Evolutionary conservation across 2,888 invertebrate genomes (phyloP).

Genomic region (Sminthurinus aureus): DNA sequence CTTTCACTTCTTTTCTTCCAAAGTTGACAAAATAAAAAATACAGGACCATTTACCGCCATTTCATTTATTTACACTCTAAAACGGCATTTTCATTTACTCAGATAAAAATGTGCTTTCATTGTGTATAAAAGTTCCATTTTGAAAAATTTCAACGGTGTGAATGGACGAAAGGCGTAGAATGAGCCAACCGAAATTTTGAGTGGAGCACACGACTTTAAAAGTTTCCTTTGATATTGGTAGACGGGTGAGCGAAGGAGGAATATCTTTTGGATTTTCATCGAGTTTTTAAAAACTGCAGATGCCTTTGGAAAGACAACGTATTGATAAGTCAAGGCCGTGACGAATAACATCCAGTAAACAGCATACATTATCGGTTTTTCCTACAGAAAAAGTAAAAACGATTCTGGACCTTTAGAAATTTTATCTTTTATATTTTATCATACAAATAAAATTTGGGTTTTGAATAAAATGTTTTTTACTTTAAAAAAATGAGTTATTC

Average conservation of each 20-base stretch:
- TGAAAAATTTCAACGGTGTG: conserved; percentile 31
- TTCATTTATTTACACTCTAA: not conserved
- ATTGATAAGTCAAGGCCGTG: conserved; percentile 3
- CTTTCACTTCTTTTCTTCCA: no score
- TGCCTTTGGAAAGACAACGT: conserved; percentile 10
- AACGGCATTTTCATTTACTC: not conserved
- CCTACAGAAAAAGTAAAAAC: not conserved
- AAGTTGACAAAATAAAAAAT: no score
- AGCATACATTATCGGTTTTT: not conserved
- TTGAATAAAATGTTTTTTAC: no score
- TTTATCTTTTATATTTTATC: no score
- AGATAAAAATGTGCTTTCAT: conserved; percentile 30
- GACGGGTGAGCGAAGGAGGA: not conserved
- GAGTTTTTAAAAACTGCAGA: conserved; percentile 5
- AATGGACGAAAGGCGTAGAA: conserved; percentile 17
- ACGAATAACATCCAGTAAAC: not conserved
- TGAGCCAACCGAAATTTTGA: conserved; percentile 21
- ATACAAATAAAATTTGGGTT: no score
- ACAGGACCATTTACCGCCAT: not conserved
- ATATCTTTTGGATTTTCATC: conserved; percentile 18
- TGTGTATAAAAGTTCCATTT: conserved; percentile 10
- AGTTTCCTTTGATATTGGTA: conserved; percentile 14
- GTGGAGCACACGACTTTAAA: conserved; percentile 22
- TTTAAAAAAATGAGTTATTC: conserved; percentile 7
- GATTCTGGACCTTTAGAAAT: no score